Evolutionary conservation across 1,140 invertebrate genomes (phyloP).

Genomic region (Teleopsis dalmanni): DNA sequence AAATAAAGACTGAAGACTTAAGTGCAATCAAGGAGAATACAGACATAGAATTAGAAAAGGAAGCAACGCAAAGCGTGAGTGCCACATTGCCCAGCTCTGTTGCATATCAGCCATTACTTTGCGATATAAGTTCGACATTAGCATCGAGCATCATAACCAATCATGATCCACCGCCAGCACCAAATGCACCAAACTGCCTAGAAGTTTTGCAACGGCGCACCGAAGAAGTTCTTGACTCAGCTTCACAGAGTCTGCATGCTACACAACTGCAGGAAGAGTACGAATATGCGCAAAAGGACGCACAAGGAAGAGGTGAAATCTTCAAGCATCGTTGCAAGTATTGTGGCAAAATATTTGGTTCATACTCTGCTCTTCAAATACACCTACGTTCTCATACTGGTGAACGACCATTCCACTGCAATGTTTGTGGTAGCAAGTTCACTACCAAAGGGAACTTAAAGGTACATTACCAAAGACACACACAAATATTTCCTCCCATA

Average conservation of each 20-base stretch:
- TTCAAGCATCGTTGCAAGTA: slow-evolving; percentile 96
- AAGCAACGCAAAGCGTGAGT: background rate
- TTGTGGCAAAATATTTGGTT: slow-evolving; percentile 97
- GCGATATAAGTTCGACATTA: slow-evolving; percentile 55
- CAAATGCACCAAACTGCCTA: slow-evolving; percentile 72
- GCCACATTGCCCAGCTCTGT: no score
- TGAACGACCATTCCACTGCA: slow-evolving; percentile 96
- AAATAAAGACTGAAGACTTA: slow-evolving; percentile 10
- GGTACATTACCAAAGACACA: slow-evolving; percentile 94
- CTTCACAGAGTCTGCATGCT: slow-evolving; percentile 78
- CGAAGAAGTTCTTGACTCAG: slow-evolving; percentile 84
- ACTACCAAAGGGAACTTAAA: slow-evolving; percentile 96
- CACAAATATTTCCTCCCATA: slow-evolving; percentile 73
- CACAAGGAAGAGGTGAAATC: slow-evolving; percentile 64
- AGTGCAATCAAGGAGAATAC: background rate
- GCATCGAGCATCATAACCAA: slow-evolving; percentile 83
- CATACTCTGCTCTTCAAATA: slow-evolving; percentile 90
- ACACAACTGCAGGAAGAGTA: slow-evolving; percentile 81
- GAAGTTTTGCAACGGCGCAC: slow-evolving; percentile 86
- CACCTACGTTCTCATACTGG: slow-evolving; percentile 93
- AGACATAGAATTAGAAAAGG: background rate
- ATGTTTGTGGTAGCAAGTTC: slow-evolving; percentile 94
- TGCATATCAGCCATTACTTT: slow-evolving; percentile 20
- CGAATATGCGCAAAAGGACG: slow-evolving; percentile 52
- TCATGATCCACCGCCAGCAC: slow-evolving; percentile 62